Percentiles rank a stretch among this genome's conserved stretches.
These are phyloP conservation scores for Pelvicachromis taeniatus DNA, from an alignment of 2,113 vertebrate genomes.

Conservation along the genomic window DNA sequence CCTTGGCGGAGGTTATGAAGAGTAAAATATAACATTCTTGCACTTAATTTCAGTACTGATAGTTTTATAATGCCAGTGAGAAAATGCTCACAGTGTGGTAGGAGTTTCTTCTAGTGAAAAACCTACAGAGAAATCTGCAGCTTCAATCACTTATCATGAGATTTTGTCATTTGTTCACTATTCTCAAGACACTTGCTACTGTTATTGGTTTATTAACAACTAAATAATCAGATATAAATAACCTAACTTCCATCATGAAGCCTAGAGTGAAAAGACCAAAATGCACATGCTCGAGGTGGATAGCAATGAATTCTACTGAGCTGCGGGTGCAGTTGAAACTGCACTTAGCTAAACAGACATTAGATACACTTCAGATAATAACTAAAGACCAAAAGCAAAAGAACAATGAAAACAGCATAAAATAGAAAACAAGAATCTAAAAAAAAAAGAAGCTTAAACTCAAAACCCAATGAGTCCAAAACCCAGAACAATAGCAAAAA, in stretches of 20 bases:
- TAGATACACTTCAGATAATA: neutral
- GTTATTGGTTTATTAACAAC: neutral
- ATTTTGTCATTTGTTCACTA: neutral
- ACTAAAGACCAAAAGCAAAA: neutral
- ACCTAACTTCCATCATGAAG: neutral
- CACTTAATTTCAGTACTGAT: neutral
- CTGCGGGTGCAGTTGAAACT: neutral
- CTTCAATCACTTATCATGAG: neutral
- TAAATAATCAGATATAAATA: neutral
- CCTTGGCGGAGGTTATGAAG: neutral
- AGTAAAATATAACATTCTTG: neutral
- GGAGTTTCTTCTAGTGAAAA: neutral
- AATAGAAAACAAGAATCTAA: neutral
- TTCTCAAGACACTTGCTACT: neutral
- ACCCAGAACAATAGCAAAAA: neutral
- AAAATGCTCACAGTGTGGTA: neutral
- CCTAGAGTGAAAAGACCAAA: fast-evolving
- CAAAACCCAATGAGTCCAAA: neutral
- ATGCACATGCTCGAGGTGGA: neutral
- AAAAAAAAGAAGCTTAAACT: fast-evolving
- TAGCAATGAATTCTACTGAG: neutral
- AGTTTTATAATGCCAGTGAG: neutral
- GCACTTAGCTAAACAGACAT: neutral
- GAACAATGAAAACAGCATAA: neutral
- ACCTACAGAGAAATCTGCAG: neutral